Evolutionary conservation across 2,113 vertebrate species (phyloP).

Genomic region (Gymnobelideus leadbeateri): DNA sequence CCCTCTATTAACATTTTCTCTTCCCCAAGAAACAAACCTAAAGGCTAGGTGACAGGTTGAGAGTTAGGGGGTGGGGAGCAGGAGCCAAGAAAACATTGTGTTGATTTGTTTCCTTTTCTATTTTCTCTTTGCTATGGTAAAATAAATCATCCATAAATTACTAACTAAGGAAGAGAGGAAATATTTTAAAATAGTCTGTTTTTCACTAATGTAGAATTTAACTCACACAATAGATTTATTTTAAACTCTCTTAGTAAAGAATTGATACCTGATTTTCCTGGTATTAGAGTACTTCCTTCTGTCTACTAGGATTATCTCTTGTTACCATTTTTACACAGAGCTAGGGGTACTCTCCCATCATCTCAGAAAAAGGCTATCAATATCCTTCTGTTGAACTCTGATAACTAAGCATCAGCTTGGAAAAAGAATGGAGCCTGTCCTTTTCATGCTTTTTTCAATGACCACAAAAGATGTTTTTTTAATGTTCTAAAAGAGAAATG

Average conservation of each 20-base stretch:
- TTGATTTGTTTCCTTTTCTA: neutral
- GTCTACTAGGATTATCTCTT: neutral
- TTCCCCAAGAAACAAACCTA: neutral
- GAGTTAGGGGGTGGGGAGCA: neutral
- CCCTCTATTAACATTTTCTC: neutral
- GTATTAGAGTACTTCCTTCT: neutral
- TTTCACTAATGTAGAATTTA: neutral
- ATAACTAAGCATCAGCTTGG: neutral
- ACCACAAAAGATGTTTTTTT: slow-evolving; percentile 1
- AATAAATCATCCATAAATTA: neutral
- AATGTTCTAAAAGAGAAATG: neutral
- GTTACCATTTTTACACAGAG: neutral
- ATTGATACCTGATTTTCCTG: neutral
- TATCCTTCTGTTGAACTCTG: neutral
- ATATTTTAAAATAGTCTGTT: neutral
- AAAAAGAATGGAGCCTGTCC: neutral
- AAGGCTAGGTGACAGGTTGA: no score
- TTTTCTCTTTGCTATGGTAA: slow-evolving; percentile 11
- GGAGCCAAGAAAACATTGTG: neutral
- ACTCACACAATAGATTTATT: neutral
- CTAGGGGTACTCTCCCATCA: neutral
- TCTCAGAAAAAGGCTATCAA: neutral
- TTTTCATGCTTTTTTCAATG: slow-evolving; percentile 14
- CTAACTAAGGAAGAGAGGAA: neutral
- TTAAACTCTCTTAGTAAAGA: neutral